Base-by-base conservation (phyloP, 2,113 vertebrate genomes). In the Syrrhaptes paradoxus region DNA sequence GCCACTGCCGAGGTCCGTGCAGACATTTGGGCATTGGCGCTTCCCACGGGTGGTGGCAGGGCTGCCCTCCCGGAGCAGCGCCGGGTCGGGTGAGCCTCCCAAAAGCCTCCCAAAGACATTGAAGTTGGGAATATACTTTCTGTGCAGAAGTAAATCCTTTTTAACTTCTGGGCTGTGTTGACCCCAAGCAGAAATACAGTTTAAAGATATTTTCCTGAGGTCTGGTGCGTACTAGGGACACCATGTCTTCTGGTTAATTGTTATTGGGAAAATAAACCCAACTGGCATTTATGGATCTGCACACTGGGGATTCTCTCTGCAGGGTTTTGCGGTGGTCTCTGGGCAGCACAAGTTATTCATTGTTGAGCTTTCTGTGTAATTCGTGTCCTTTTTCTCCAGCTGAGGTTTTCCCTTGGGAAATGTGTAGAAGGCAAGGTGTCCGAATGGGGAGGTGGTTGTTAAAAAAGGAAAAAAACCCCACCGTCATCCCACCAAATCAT, bases 61-160 rank as follows among this genome's bases (percentile, higher is more conserved):
- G 36, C 49, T 65, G 24, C n/a, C 25, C 5, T 16, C 41, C 16
- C 25, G 28, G 41, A 67, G 58, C 0, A 1, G 52, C 0, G 0
- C 38, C 48, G 32, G 51, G 8, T 17, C 1, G 0, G 28, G 1
- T 52, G 25, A 82, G 34, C 34, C 13, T 58, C n/a, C 32, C 54
- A 46, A 46, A 46, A 78, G n/a, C 32, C 17, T 57, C 29, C n/a
- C 49, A 15, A 49, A 75, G 34, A 57, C 24, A 5, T 16, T 7
- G 29, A 34, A 7, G 17, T 29, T 57, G 41, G 76, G 66, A 78
- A 15, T 49, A 45, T 4, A 0, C 12, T 78, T 87, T 14, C 34
- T 61, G 4, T 38, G 17, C 41, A 62, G 38, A 77, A 58, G 10
- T 49, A 70, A 90, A 65, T 45, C 45, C 48, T 5, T 0, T 75